Percentiles rank a stretch among this genome's conserved stretches.
phyloP scores from a whole-genome alignment of 2,888 invertebrate genomes.

The Sicus ferrugineus region DNA sequence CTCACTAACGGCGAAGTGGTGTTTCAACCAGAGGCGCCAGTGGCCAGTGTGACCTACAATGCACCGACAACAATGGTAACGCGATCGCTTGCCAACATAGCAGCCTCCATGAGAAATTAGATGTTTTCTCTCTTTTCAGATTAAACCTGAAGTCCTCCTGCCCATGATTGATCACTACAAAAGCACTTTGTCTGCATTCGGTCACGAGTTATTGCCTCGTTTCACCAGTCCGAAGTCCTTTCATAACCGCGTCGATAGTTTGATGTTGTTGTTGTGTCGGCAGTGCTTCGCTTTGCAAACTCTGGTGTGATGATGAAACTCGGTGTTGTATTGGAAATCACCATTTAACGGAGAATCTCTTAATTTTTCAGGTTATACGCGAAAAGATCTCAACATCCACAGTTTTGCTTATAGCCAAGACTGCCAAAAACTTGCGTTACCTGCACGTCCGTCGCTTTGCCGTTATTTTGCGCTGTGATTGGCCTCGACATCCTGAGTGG shows the following conservation, averaged over 20 bases:
- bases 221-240: constrained; percentile 74
- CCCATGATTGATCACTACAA: constrained; percentile 71
- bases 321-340: neutral
- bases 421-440: constrained; percentile 70
- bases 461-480: constrained; percentile 74
- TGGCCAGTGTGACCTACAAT: constrained; percentile 72
- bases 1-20: constrained; percentile 69
- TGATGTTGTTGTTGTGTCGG: constrained; percentile 72
- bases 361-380: constrained; percentile 69
- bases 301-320: constrained; percentile 67
- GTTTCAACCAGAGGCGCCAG: constrained; percentile 76
- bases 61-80: constrained; percentile 70
- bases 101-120: neutral
- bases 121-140: constrained; percentile 50
- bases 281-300: constrained; percentile 74
- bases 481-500: constrained; percentile 75
- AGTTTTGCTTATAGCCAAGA: constrained; percentile 73
- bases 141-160: constrained; percentile 67
- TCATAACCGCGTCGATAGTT: constrained; percentile 74
- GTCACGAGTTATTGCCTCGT: constrained; percentile 73
- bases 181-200: constrained; percentile 72
- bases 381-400: constrained; percentile 82
- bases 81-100: neutral
- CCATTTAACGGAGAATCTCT: neutral
- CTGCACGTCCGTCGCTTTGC: constrained; percentile 76